Evolutionary conservation across 2,888 invertebrate genomes (phyloP).

Genomic region (Philhelius pedissequus): DNA sequence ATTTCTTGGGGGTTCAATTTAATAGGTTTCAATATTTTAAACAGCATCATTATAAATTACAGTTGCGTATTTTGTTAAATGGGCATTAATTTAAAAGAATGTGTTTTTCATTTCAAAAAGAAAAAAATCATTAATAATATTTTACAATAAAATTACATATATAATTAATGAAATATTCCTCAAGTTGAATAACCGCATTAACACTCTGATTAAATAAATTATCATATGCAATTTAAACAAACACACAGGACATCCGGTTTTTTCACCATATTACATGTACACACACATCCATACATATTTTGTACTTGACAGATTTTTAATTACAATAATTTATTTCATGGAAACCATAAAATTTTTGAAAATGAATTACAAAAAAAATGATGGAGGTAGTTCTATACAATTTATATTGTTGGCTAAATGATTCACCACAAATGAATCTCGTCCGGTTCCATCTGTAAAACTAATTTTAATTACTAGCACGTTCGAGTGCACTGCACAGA

Average conservation of each 20-base stretch:
- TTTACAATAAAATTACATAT: too few relatives aligned
- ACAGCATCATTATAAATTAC: not conserved
- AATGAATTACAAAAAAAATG: not conserved
- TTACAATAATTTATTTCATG: conserved; percentile 28
- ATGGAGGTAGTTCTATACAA: not conserved
- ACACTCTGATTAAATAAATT: not conserved
- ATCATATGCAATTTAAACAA: not conserved
- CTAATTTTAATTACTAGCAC: conserved; percentile 49
- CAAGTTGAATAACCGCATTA: conserved; percentile 8
- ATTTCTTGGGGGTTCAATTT: not conserved
- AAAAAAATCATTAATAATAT: not conserved
- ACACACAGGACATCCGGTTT: not conserved
- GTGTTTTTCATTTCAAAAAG: not conserved
- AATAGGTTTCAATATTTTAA: not conserved
- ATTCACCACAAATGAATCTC: conserved; percentile 31
- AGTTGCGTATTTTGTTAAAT: not conserved
- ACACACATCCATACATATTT: not conserved
- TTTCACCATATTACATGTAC: not conserved
- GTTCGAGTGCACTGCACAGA: conserved; percentile 6
- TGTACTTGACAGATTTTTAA: conserved; percentile 17
- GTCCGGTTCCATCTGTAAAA: conserved; percentile 22
- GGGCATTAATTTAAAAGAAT: not conserved
- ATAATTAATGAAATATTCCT: not conserved
- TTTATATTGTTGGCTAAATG: conserved; percentile 5
- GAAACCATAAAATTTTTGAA: not conserved